phyloP scores from a whole-genome alignment of 1,140 invertebrate genomes.

The Drosophila quadrilineata region DNA sequence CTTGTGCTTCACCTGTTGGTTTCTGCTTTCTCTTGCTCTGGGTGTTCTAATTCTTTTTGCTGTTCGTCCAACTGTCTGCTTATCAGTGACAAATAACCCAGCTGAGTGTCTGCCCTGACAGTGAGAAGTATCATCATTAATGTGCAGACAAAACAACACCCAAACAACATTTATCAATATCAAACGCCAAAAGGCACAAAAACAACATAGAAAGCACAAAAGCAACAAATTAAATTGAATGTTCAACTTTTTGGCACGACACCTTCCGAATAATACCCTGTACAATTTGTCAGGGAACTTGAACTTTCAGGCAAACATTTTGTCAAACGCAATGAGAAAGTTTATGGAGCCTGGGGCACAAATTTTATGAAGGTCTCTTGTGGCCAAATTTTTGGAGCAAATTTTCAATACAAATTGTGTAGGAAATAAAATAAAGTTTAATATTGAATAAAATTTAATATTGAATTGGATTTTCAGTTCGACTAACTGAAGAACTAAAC shows the following conservation, averaged over 20 bases:
- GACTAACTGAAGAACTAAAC: too few relatives aligned
- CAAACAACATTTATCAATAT: constrained; percentile 64
- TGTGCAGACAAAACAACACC: constrained; percentile 43
- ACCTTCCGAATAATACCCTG: not conserved
- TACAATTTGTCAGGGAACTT: not conserved
- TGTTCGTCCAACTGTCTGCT: constrained; percentile 24
- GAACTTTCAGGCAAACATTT: not conserved
- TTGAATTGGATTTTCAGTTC: too few relatives aligned
- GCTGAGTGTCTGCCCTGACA: constrained; percentile 57
- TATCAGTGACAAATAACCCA: constrained; percentile 69
- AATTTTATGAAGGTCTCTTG: too few relatives aligned
- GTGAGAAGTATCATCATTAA: constrained; percentile 75
- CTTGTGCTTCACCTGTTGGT: constrained; percentile 47
- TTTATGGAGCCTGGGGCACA: too few relatives aligned
- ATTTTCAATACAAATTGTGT: too few relatives aligned
- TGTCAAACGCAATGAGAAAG: too few relatives aligned
- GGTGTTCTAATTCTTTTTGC: not conserved
- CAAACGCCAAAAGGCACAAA: constrained; percentile 19
- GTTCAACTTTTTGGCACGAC: not conserved
- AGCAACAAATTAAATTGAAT: not conserved
- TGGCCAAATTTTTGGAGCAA: too few relatives aligned
- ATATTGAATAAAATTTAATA: too few relatives aligned
- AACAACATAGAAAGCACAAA: not conserved
- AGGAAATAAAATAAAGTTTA: too few relatives aligned
- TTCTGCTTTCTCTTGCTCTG: not conserved